These are phyloP conservation scores for Eciton burchellii DNA, from an alignment of 1,140 invertebrate species.

Conservation along the genomic window DNA sequence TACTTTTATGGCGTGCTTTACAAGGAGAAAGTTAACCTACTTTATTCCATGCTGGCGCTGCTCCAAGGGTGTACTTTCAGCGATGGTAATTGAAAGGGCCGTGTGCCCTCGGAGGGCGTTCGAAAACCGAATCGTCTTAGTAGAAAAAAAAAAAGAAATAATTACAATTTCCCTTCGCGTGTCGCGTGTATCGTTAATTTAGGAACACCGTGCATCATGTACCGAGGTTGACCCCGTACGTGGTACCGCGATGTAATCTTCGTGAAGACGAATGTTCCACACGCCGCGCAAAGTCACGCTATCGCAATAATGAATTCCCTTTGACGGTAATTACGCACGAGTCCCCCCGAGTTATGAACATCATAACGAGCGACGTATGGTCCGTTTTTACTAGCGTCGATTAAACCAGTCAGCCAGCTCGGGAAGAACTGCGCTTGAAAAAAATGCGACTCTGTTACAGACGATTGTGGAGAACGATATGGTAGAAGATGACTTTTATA, in stretches of 20 bases:
- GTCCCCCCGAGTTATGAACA: constrained; percentile 21
- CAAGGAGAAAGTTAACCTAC: constrained; percentile 21
- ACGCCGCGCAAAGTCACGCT: constrained; percentile 16
- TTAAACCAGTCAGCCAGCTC: background rate
- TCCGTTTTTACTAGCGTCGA: constrained; percentile 7
- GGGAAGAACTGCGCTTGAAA: background rate
- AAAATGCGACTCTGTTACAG: background rate
- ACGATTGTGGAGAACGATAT: background rate
- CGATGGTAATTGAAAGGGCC: constrained; percentile 31
- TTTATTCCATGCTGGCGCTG: constrained; percentile 22
- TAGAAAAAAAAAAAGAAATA: background rate
- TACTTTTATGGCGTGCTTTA: constrained; percentile 31
- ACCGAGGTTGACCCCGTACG: background rate
- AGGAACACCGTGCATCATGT: background rate
- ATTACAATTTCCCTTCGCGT: background rate
- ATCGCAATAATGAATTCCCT: constrained; percentile 16
- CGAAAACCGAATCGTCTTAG: background rate
- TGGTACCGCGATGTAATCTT: constrained; percentile 24
- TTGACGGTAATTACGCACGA: constrained; percentile 34
- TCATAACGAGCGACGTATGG: background rate
- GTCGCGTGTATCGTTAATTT: constrained; percentile 13
- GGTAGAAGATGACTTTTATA: background rate
- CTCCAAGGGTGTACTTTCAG: background rate
- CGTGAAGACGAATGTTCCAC: constrained; percentile 29
- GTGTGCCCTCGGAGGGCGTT: background rate